Evolutionary conservation across 2,797 vertebrate species (phyloP).

Genomic region (Falco cherrug): DNA sequence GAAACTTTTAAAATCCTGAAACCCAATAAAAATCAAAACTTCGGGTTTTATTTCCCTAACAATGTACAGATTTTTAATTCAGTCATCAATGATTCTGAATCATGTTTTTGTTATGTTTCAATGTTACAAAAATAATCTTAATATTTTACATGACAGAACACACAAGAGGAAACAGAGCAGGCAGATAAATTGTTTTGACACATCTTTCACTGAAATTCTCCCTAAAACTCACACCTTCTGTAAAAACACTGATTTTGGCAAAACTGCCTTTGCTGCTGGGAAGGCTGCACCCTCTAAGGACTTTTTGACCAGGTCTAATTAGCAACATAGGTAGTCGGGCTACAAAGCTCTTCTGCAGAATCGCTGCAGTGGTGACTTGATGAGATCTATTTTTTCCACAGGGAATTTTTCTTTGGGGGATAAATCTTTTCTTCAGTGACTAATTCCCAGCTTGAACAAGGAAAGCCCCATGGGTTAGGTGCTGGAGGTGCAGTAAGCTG

Average conservation of each 20-base stretch:
- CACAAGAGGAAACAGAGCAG: conserved; percentile 19
- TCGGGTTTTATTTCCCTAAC: not conserved
- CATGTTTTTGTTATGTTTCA: not conserved
- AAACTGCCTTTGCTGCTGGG: not conserved
- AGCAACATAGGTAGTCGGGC: not conserved
- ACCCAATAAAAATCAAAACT: not conserved
- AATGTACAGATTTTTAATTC: not conserved
- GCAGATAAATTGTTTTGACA: conserved; percentile 22
- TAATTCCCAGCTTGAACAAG: conserved; percentile 2
- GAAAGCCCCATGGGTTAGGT: not conserved
- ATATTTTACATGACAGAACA: not conserved
- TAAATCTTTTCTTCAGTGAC: not conserved
- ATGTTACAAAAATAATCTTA: not conserved
- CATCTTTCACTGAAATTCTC: not conserved
- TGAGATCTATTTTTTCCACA: not conserved
- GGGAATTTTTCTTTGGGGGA: not conserved
- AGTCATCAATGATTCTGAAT: not conserved
- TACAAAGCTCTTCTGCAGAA: not conserved
- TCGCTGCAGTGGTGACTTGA: not conserved
- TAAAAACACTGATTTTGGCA: conserved; percentile 16
- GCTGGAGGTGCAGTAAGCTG: not conserved
- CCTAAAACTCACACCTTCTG: not conserved
- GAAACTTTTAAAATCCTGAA: not conserved
- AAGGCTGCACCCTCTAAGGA: not conserved
- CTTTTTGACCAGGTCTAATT: conserved; percentile 27